Base-by-base conservation (phyloP, 2,797 vertebrate species). In the Enteromius treurensis region DNA sequence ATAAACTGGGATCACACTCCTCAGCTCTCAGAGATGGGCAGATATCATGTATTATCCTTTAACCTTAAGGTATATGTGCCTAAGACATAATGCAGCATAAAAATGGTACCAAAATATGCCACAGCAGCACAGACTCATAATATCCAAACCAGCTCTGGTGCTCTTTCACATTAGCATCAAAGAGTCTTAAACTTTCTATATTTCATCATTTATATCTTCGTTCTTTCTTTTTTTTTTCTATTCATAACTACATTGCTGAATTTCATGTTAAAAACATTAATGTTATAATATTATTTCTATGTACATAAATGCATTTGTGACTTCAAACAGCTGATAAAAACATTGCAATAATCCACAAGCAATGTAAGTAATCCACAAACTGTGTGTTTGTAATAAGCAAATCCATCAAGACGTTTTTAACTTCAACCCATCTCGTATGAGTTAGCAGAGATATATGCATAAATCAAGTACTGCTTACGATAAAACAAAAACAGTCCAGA, bases 1-100 rank as follows among this genome's bases (percentile, higher is more conserved):
- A 37, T 74, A 79, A 64, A 32, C 58, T 65, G 58, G 40, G 15
- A 65, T 51, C 19, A 82, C 70, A 86, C 14, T 82, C 34, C 45
- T 11, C 23, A 62, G 5, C 55, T 21, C 21, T 47, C 8, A 60
- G 64, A 55, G 47, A 81, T 47, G 21, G 19, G 8, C 45, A 47
- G 47, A 53, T 74, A 40, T 68, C 17, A 71, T 71, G n/a, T 51
- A 81, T 68, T 77, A 74, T 37, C 5, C n/a, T 51, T 32, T 40
- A 62, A 53, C 37, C 47, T 68, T 71, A 26, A 42, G 55, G n/a
- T 26, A 42, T 42, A 14, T 60, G 37, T 23, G 19, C 14, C 42
- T 53, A 76, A 65, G 68, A 70, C 42, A 70, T 15, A 47, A 70
- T 32, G 26, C 70, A 51, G 70, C 45, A 73, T 32, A 51, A 73